phyloP scores from a whole-genome alignment of 2,888 invertebrate genomes.

The Drosophila sordidula region DNA sequence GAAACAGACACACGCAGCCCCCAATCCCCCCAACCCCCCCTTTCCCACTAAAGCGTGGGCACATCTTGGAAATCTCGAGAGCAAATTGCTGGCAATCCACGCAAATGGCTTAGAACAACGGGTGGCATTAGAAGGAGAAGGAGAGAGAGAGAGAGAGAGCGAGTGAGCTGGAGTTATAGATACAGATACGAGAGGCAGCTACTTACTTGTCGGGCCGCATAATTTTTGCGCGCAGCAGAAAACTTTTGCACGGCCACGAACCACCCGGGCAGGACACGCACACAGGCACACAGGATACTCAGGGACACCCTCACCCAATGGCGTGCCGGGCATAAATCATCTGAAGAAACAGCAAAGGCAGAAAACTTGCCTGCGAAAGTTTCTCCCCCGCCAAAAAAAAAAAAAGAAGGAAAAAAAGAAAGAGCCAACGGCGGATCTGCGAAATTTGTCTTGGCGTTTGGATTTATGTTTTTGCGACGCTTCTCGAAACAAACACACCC shows the following conservation, averaged over 20 bases:
- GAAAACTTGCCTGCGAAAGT: conserved; percentile 70
- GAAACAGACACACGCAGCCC: conserved; percentile 67
- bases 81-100: conserved; percentile 84
- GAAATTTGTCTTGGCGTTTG: conserved; percentile 82
- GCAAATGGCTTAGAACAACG: conserved; percentile 82
- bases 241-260: conserved; percentile 61
- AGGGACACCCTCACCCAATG: conserved; percentile 68
- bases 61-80: conserved; percentile 76
- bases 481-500: conserved; percentile 70
- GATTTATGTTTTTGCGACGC: conserved; percentile 81
- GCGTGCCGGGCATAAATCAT: conserved; percentile 75
- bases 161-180: conserved; percentile 19
- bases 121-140: conserved; percentile 72
- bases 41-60: conserved; percentile 17
- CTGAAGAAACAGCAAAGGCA: conserved; percentile 61
- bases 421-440: conserved; percentile 74
- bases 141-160: conserved; percentile 3
- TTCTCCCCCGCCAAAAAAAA: conserved; percentile 28
- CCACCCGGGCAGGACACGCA: conserved; percentile 28
- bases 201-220: conserved; percentile 57
- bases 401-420: conserved; percentile 4
- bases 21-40: conserved; percentile 5
- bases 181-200: conserved; percentile 40
- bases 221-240: conserved; percentile 67
- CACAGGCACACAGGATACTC: conserved; percentile 29